Evolutionary conservation across 2,113 vertebrate species (phyloP).

Genomic region (Cricetomys ansorgei): DNA sequence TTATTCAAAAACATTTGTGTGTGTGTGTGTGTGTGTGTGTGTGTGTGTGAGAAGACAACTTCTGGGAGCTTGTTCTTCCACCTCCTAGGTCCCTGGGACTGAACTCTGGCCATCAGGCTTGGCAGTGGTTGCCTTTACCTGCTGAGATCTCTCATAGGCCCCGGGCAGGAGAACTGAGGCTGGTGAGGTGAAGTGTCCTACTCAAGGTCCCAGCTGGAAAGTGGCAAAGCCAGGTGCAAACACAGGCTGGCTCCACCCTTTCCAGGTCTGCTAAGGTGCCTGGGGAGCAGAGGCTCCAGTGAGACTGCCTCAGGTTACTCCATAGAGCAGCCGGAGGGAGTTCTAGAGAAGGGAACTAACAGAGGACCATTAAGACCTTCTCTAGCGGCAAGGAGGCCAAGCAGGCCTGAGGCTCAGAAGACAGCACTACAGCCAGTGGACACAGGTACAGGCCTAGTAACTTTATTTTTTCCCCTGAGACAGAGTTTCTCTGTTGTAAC

Average conservation of each 20-base stretch:
- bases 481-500: background rate
- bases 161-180: background rate
- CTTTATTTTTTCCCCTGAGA: background rate
- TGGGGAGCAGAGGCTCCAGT: too few relatives aligned
- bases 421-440: background rate
- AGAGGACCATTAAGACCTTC: background rate
- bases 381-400: background rate
- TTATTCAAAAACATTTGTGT: too few relatives aligned
- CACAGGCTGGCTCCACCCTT: background rate
- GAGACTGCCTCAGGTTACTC: background rate
- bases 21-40: background rate
- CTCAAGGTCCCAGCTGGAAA: background rate
- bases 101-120: background rate
- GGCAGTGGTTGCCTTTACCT: background rate
- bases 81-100: too few relatives aligned
- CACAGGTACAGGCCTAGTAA: background rate
- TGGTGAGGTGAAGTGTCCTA: background rate
- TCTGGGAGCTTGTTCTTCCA: background rate
- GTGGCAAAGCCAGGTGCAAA: background rate
- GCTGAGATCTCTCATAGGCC: background rate
- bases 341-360: background rate
- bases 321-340: background rate
- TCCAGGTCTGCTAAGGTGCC: too few relatives aligned
- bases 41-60: background rate
- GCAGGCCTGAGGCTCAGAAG: background rate